Conservation (phyloP, 2,888 invertebrate genomes). For the Eristalis arbustorum region DNA sequence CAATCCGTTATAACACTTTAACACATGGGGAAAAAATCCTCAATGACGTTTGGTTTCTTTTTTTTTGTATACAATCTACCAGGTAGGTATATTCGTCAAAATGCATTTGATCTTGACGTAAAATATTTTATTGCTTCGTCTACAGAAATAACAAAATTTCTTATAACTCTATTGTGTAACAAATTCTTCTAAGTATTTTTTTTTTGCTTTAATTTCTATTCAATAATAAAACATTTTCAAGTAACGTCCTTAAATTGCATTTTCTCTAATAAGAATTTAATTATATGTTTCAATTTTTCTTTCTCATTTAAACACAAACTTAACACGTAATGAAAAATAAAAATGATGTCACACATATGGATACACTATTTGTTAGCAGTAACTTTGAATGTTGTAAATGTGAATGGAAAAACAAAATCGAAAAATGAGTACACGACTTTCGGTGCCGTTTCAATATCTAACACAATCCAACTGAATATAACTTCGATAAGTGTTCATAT, state of each 20-base stretch:
- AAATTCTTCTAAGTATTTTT: conserved; percentile 50
- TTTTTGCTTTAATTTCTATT: background rate
- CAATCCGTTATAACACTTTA: background rate
- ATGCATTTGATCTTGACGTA: background rate
- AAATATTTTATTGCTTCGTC: conserved; percentile 12
- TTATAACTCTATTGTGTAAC: conserved; percentile 44
- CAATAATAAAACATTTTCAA: conserved; percentile 45
- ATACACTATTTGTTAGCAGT: conserved; percentile 24
- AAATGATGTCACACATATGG: conserved; percentile 57
- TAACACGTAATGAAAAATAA: conserved; percentile 10
- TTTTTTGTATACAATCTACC: conserved; percentile 30
- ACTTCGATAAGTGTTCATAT: background rate
- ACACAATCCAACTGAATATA: conserved; percentile 40
- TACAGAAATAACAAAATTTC: conserved; percentile 54
- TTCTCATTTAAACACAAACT: conserved; percentile 22
- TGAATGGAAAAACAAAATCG: background rate
- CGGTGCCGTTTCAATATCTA: conserved; percentile 11
- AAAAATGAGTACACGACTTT: conserved; percentile 6
- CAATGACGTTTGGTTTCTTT: background rate
- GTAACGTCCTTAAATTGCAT: conserved; percentile 34
- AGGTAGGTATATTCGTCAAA: conserved; percentile 26
- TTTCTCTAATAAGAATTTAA: conserved; percentile 18
- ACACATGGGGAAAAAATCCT: background rate
- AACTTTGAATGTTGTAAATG: background rate
- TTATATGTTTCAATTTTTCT: conserved; percentile 33